Percentiles rank a stretch among this genome's conserved stretches.
These are phyloP conservation scores for Synergus gifuensis DNA, from an alignment of 2,888 invertebrate species.

Conservation along the genomic window DNA sequence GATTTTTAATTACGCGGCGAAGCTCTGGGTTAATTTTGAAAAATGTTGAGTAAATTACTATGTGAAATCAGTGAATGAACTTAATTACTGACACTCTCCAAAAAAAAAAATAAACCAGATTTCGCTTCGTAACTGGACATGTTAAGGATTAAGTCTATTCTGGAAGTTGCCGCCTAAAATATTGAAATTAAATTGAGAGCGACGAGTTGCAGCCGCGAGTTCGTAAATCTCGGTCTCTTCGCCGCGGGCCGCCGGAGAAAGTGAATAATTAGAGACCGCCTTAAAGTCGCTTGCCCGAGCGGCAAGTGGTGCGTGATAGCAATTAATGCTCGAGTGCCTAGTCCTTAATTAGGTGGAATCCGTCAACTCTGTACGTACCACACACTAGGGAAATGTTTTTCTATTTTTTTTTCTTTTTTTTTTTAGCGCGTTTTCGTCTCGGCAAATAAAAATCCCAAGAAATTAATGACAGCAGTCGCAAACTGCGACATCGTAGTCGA, in stretches of 20 bases:
- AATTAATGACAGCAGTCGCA: slow-evolving; percentile 26
- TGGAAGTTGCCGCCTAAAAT: slow-evolving; percentile 36
- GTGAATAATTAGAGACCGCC: slow-evolving; percentile 53
- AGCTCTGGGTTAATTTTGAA: not conserved
- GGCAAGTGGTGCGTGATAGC: slow-evolving; percentile 56
- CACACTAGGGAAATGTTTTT: slow-evolving; percentile 43
- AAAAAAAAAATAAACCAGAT: not conserved
- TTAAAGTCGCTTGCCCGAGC: slow-evolving; percentile 39
- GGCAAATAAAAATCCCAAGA: slow-evolving; percentile 10
- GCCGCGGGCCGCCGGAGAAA: slow-evolving; percentile 48
- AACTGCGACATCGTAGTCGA: slow-evolving; percentile 31
- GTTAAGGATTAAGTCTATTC: slow-evolving; percentile 25
- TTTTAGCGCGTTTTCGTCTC: not conserved
- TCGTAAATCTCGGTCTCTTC: slow-evolving; percentile 47
- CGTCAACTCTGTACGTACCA: slow-evolving; percentile 44
- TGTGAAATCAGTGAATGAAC: not conserved
- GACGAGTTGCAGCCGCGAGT: slow-evolving; percentile 44
- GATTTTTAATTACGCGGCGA: not conserved
- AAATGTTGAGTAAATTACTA: not conserved
- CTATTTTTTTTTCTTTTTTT: not conserved
- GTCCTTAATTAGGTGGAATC: slow-evolving; percentile 51
- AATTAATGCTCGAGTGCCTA: slow-evolving; percentile 52
- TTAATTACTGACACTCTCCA: not conserved
- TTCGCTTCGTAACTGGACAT: not conserved
- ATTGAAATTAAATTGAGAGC: slow-evolving; percentile 47